Evolutionary conservation across 2,113 vertebrate genomes (phyloP), one percentile per base, ranked within the genome.

Genomic region (Anser cygnoides): DNA sequence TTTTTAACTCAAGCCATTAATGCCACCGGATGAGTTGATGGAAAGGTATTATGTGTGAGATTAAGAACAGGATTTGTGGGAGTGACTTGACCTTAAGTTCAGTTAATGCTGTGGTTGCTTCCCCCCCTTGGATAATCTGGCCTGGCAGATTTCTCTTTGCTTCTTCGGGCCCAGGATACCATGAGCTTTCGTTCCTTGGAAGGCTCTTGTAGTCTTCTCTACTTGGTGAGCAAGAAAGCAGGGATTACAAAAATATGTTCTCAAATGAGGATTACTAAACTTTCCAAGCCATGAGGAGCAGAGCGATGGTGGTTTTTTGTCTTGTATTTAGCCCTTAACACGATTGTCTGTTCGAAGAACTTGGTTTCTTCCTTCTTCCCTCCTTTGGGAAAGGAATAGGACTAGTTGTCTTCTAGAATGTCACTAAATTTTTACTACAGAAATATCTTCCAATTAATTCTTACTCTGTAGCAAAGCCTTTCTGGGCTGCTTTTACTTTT

Each of bases 31-130:
- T 78, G 57, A 89, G 20, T 87, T 78, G 72, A 87, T 61, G 43
- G n/a, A 33, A 89, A 67, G 55, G 75, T 58, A 77, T 91, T 91
- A 77, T 62, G 25, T 74, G 12, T 54, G n/a, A 80, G 91, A 85
- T 95, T 94, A 96, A 80, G 91, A 80, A 49, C 52, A 49, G 63
- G 82, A 80, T 93, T 93, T 95, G 81, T 90, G 46, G 67, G 41
- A 95, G 55, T 86, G 61, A 88, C 41, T 93, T 93, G 87, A 93
- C 93, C 67, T 95, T 87, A 79, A 37, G 6, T 89, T 93, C 84
- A 65, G 54, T 89, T 96, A 91, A 94, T 89, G 15, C 77, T 85
- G 54, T 83, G 39, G 25, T 86, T 50, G 28, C 63, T 90, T 95
- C 67, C 41, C 58, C 43, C 18, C 11, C 35, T 80, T 91, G 35